Conservation (phyloP, 2,113 vertebrate species). For the Gorsachius goisagi region DNA sequence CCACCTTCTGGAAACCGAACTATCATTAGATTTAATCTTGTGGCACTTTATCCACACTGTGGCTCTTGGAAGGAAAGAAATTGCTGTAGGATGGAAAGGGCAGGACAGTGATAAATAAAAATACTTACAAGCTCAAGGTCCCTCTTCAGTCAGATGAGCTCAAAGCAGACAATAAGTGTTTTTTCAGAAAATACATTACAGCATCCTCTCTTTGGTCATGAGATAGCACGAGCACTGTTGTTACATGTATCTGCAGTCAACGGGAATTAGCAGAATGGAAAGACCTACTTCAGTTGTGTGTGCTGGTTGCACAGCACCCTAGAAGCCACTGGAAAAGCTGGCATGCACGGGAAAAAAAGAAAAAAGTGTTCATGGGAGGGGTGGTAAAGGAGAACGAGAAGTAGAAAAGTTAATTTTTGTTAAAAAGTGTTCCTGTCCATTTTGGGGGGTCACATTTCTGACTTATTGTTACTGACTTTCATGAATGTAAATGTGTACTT, state of each 20-base stretch:
- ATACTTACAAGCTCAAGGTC: not conserved
- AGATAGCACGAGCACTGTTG: not conserved
- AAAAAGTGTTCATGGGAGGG: not conserved
- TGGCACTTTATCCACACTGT: not conserved
- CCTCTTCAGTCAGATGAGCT: not conserved
- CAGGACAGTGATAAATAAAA: not conserved
- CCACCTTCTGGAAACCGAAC: not conserved
- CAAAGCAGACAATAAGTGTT: not conserved
- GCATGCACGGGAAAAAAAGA: rapidly evolving
- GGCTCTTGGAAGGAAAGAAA: not conserved
- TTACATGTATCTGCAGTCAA: not conserved
- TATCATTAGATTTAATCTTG: not conserved
- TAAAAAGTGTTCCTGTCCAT: not conserved
- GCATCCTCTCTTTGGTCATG: not conserved
- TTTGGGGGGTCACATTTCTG: not conserved
- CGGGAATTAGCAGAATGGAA: not conserved
- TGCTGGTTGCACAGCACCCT: not conserved
- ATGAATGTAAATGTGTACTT: not conserved
- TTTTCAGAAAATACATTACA: not conserved
- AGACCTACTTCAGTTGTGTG: not conserved
- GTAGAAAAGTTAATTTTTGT: not conserved
- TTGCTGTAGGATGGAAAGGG: not conserved
- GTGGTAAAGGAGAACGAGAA: not conserved
- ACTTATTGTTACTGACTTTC: not conserved
- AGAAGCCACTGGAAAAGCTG: not conserved